Evolutionary conservation across 2,797 vertebrate genomes (phyloP), one percentile per base, ranked within the genome.

Genomic region (Takifugu ocellatus): DNA sequence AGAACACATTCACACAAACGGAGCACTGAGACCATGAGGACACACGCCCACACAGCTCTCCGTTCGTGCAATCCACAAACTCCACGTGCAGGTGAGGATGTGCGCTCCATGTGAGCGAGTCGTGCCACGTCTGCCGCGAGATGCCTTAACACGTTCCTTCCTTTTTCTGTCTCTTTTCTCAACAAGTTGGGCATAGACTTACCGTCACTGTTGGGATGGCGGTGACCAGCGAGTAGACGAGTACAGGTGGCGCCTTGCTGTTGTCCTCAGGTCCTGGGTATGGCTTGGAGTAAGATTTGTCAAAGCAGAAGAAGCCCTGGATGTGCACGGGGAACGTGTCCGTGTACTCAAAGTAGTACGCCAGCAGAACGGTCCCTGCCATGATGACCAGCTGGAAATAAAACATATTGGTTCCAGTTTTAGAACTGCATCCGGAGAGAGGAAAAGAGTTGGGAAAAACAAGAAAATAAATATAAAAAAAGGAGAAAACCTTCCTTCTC

Each of bases 281-380:
- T 16, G 94, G 95, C 82, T 95, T 95, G 74, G 94, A 93, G 52
- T 94, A 94, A 49, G 92, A 68, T 61, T 91, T 94, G 84, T 96
- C 94, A 14, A 93, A 94, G 80, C 95, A 97, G 91, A 97, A 97
- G 89, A 97, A 96, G 44, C 94, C 95, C 76, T 95, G 94, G 60
- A 91, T 67, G 84, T 96, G 94, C 49, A 96, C 94, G 0, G 94
- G 92, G 87, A 97, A 96, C 2, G 94, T 95, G 85, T 96, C 94
- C 0, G 94, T 95, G 87, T 94, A 96, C 84, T 96, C 95, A 78
- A 96, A 93, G 89, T 95, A 94, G 87, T 96, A 96, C 1, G 95
- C 94, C 58, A 96, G 85, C 74, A 96, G 89, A 63, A 95, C 91
- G 2, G 93, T 94, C 26, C 93, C 91, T 27, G 93, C 93, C 92